Evolutionary conservation across 2,113 vertebrate species (phyloP).

Genomic region (Corapipo altera): DNA sequence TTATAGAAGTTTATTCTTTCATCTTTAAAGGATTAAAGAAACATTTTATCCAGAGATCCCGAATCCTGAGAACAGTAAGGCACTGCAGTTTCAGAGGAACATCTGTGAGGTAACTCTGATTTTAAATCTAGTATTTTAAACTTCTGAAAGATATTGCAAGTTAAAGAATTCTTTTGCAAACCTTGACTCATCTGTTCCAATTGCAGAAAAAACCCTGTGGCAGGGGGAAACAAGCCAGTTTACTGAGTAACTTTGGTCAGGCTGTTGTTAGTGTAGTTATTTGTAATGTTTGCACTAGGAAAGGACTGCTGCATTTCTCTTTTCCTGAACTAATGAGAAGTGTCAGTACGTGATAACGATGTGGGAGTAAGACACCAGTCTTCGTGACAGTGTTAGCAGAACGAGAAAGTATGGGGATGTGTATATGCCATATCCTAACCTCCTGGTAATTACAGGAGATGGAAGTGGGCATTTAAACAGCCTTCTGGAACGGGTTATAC

Average conservation of each 20-base stretch:
- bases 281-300: not conserved
- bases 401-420: not conserved
- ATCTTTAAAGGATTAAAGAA: slow-evolving; percentile 80
- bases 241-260: not conserved
- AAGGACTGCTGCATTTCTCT: not conserved
- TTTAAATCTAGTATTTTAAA: not conserved
- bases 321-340: not conserved
- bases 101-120: slow-evolving; percentile 73
- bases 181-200: not conserved
- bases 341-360: not conserved
- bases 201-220: not conserved
- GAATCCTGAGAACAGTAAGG: slow-evolving; percentile 81
- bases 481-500: not conserved
- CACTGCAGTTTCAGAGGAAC: slow-evolving; percentile 79
- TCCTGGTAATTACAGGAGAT: not conserved
- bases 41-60: slow-evolving; percentile 84
- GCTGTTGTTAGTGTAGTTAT: not conserved
- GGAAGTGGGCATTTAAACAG: not conserved
- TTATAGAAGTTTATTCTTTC: slow-evolving; percentile 24
- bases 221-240: not conserved
- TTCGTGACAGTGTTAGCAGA: not conserved
- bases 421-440: not conserved
- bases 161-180: not conserved
- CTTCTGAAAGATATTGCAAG: not conserved
- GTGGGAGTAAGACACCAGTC: accelerated